phyloP scores from a whole-genome alignment of 2,888 invertebrate species.

The Limnephilus marmoratus region DNA sequence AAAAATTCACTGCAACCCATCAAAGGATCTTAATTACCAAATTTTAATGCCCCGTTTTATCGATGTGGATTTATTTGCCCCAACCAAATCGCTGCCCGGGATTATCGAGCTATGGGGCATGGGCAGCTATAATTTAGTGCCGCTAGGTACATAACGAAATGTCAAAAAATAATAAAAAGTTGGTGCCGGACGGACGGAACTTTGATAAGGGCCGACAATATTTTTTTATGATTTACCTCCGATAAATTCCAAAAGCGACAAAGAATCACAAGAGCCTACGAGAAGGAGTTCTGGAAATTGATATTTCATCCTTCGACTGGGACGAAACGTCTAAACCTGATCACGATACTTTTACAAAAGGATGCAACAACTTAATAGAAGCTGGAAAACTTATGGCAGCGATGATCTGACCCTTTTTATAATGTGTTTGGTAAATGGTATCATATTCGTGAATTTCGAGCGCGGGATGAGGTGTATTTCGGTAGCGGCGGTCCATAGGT shows the following conservation, averaged over 20 bases:
- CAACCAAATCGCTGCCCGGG: not conserved
- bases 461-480: slow-evolving; percentile 12
- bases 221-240: slow-evolving; percentile 65
- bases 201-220: slow-evolving; percentile 62
- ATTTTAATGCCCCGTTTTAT: slow-evolving; percentile 31
- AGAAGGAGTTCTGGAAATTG: slow-evolving; percentile 60
- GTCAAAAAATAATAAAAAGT: slow-evolving; percentile 62
- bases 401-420: not conserved
- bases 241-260: slow-evolving; percentile 64
- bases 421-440: not conserved
- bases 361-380: not conserved
- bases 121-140: slow-evolving; percentile 52
- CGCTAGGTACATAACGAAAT: slow-evolving; percentile 56
- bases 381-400: not conserved
- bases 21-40: slow-evolving; percentile 31
- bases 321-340: not conserved
- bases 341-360: not conserved
- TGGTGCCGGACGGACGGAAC: slow-evolving; percentile 53
- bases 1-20: slow-evolving; percentile 24
- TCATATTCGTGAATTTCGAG: not conserved
- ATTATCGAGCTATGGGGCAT: slow-evolving; percentile 24
- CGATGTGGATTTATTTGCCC: slow-evolving; percentile 17
- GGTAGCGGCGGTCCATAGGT: slow-evolving; percentile 50
- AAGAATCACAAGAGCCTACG: slow-evolving; percentile 51
- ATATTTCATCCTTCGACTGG: slow-evolving; percentile 59